Base-by-base conservation (phyloP, 2,113 vertebrate species). In the Speoplatyrhinus poulsoni region DNA sequence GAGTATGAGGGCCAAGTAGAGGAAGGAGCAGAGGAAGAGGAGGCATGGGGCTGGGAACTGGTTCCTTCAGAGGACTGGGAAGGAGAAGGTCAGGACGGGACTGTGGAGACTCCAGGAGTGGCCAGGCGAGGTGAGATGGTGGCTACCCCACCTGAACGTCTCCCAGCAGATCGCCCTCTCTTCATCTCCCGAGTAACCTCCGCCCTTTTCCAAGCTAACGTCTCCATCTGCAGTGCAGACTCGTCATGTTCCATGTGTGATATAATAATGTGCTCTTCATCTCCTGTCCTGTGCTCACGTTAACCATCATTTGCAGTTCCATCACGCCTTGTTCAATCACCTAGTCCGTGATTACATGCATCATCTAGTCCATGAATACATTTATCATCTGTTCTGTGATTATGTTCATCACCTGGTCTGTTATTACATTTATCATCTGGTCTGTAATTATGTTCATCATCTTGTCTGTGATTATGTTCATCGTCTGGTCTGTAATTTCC, bases 101-200 rank as follows among this genome's bases (percentile, higher is more conserved):
- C 90, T 76, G 57, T 93, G 86, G 92, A 95, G 75, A 91, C 92
- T 85, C 93, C 95, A 75, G 92, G 90, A 77, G 91, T 93, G 76
- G 73, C 91, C 86, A 93, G 91, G 88, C 91, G 92, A 96, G 95
- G 95, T 96, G 95, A 96, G 95, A 93, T 79, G 88, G 87, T 81
- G 62, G 62, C 79, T 73, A 65, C 78, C 70, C 85, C 72, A 82
- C 85, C 82, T 84, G 82, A 86, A 84, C 78, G 86, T 69, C 9
- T 59, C 88, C 75, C 61, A 81, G 67, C 86, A 82, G 85, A 83
- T 70, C 82, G 67, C 60, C 73, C 53, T 46, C 67, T 57, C 82
- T 62, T 85, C 87, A 66, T 89, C 71, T 71, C 80, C 73, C 67
- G 70, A 86, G 88, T 92, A 82, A 93, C 83, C 71, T 86, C 77